phyloP scores from a whole-genome alignment of 1,140 invertebrate genomes.

The Drosophila miranda region DNA sequence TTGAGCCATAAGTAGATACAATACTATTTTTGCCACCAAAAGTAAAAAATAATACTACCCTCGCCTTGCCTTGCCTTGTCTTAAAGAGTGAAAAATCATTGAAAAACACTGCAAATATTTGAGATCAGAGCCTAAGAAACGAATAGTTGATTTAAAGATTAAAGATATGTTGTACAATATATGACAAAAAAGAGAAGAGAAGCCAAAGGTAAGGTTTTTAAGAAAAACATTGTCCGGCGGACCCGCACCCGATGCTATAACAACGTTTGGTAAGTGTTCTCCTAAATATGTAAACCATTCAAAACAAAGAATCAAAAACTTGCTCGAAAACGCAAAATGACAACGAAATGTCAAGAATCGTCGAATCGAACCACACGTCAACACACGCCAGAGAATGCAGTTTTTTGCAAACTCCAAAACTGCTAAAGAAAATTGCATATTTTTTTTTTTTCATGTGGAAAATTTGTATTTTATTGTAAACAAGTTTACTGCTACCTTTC shows the following conservation, averaged over 20 bases:
- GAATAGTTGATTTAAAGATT: slow-evolving; percentile 20
- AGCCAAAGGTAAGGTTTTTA: slow-evolving; percentile 77
- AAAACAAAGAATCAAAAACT: slow-evolving; percentile 53
- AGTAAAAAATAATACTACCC: too few species aligned
- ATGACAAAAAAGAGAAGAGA: slow-evolving; percentile 27
- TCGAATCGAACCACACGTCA: slow-evolving; percentile 76
- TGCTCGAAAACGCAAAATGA: slow-evolving; percentile 69
- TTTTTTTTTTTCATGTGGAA: too few species aligned
- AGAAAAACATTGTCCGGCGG: slow-evolving; percentile 63
- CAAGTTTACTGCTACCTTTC: too few species aligned
- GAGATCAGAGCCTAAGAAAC: slow-evolving; percentile 30
- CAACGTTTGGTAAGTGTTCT: slow-evolving; percentile 82
- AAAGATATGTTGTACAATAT: too few species aligned
- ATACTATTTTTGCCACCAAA: too few species aligned
- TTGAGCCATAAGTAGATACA: too few species aligned
- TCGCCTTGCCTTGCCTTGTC: too few species aligned
- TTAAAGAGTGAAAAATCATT: too few species aligned
- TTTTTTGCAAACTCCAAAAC: too few species aligned
- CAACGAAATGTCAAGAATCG: slow-evolving; percentile 35
- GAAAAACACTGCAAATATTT: slow-evolving; percentile 19
- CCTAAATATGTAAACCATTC: slow-evolving; percentile 63
- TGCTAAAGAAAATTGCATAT: too few species aligned
- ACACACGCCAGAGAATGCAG: slow-evolving; percentile 77
- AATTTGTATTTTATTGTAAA: too few species aligned
- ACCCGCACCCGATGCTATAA: slow-evolving; percentile 71